Evolutionary conservation across 2,113 vertebrate genomes (phyloP), one percentile per base, ranked within the genome.

Genomic region (Athene noctua): DNA sequence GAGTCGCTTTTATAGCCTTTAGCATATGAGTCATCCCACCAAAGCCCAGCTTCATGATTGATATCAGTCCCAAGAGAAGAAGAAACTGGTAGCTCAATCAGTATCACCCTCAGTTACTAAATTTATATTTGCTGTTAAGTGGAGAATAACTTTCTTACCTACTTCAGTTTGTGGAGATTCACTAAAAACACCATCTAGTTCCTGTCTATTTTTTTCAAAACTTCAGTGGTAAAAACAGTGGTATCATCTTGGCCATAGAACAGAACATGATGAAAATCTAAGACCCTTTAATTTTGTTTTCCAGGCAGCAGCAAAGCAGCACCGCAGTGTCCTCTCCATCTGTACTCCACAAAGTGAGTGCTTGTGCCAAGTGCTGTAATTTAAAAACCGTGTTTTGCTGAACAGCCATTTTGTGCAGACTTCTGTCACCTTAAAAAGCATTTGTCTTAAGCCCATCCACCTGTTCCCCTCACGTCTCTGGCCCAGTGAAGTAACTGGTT

Each of bases 331-430:
- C 96, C 79, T 82, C 92, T 97, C 78, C 97, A 96, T 95, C 94
- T 97, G 80, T 96, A 93, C 92, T 89, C 96, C 46, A 71, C 96
- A 26, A 97, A 98, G 98, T 98, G 96, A 98, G 98, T 96, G 13
- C 36, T 54, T 2, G 0, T 93, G 83, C 90, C 96, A 96, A 93
- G 51, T 16, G 47, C 94, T 95, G 55, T 83, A 30, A 82, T 86
- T 91, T 88, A 59, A 70, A 95, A 86, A 36, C n/a, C 0, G 3
- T 57, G 80, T 95, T 94, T 75, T 94, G 65, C 83, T 91, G 80
- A 94, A 40, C 91, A 95, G 84, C 58, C 86, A 73, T 86, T 94
- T 83, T 73, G 51, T 77, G 70, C 67, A 72, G 81, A 55, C 47
- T 91, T 68, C 74, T 96, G 62, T 91, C 89, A 94, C 89, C 94